Conservation (phyloP, 2,113 vertebrate species). For the Copsychus sechellarum region DNA sequence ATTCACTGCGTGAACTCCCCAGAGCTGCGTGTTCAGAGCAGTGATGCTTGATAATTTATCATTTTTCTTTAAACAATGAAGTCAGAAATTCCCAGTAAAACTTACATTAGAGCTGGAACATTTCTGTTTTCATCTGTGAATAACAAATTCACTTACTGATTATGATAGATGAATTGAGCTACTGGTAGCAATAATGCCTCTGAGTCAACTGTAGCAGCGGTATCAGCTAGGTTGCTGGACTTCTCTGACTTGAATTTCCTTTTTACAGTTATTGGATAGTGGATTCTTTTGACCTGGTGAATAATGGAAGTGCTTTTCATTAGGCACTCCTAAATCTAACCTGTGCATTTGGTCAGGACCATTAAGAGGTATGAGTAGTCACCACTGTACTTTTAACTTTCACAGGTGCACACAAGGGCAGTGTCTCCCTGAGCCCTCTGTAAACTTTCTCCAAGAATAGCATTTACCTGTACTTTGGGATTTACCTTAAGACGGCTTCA, state of each 20-base stretch:
- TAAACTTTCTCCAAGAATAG: not conserved
- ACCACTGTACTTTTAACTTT: not conserved
- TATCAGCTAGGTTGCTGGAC: not conserved
- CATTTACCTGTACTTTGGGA: not conserved
- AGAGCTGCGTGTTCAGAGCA: not conserved
- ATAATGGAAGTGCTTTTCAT: not conserved
- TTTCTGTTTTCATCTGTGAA: not conserved
- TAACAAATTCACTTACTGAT: not conserved
- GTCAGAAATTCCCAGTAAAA: not conserved
- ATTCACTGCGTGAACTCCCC: not conserved
- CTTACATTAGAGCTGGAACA: not conserved
- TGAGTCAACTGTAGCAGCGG: accelerated
- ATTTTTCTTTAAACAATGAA: not conserved
- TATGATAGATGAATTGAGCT: not conserved
- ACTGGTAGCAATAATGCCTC: not conserved
- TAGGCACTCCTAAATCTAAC: not conserved
- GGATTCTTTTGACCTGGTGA: not conserved
- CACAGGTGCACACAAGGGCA: accelerated
- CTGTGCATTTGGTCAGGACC: not conserved
- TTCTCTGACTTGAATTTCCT: not conserved
- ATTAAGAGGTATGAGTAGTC: not conserved
- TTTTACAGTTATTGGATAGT: not conserved
- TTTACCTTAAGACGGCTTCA: not conserved
- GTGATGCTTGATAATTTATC: not conserved
- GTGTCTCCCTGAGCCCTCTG: not conserved